Base-by-base conservation (phyloP, 1,140 invertebrate genomes). In the Zophobas atratus region DNA sequence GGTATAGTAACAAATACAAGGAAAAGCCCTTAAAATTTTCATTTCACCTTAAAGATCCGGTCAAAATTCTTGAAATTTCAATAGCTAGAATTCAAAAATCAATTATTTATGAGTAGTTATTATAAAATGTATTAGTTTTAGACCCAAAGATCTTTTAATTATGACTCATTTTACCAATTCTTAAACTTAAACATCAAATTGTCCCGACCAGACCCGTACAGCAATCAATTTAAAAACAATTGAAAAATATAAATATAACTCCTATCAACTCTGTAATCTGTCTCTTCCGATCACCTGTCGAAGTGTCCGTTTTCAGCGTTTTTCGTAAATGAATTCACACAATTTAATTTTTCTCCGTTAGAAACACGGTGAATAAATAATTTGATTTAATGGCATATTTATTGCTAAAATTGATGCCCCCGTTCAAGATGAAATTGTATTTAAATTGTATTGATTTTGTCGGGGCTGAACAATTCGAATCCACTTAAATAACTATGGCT, bases 371-470 rank as follows among this genome's bases (percentile, higher is more conserved):
- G n/a, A 39, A 32, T 20, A 43, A 67, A 43, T 67, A 67, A 67
- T 67, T 41, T 41, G 43, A 67, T 67, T 67, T 67, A 33, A 8
- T 20, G 33, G 60, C 60, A 67, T 67, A 67, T 67, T 67, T 67
- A 67, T 67, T 67, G 32, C 60, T 43, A 67, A 67, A 67, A 67
- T 67, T 67, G 38, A 67, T 67, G 43, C 43, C 43, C 60, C 43
- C 56, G 6, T 43, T 38, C 39, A 43, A 67, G 41, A 43, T 67
- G 2, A 67, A 67, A 67, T 67, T 67, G 60, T 67, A 43, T 67
- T 67, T 67, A 41, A 67, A 67, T 67, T 67, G 60, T 43, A 67
- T 67, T 20, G 60, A 67, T 67, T 67, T 67, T 67, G 4, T 20
- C 60, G n/a, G 60, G 60, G 60, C 38, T 6, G 60, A 43, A 3